Conservation (phyloP, 2,113 vertebrate species). For the Ameiurus melas region DNA sequence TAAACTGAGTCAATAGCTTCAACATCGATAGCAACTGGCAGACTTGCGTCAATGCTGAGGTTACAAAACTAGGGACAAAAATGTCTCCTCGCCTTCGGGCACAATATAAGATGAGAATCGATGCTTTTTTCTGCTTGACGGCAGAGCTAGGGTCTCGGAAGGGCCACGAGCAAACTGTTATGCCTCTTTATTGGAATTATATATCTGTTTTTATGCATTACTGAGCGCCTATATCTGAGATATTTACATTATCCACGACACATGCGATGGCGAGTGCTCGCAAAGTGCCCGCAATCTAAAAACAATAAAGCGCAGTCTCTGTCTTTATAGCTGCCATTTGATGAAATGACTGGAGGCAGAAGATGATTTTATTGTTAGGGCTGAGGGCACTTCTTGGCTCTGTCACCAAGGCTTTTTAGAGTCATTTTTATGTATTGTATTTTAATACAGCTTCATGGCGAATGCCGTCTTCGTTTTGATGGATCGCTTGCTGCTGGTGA, state of each 20-base stretch:
- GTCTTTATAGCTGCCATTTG: slow-evolving; percentile 79
- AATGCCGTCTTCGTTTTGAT: slow-evolving; percentile 53
- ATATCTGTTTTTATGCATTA: slow-evolving; percentile 79
- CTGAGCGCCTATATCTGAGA: slow-evolving; percentile 69
- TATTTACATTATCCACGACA: slow-evolving; percentile 79
- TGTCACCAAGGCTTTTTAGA: slow-evolving; percentile 68
- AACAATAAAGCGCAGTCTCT: slow-evolving; percentile 78
- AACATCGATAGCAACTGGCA: slow-evolving; percentile 43
- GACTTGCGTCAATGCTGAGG: slow-evolving; percentile 31
- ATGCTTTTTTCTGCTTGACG: slow-evolving; percentile 49
- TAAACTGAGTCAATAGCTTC: slow-evolving; percentile 46
- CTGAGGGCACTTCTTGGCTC: slow-evolving; percentile 67
- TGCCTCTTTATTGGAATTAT: slow-evolving; percentile 77
- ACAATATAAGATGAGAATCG: slow-evolving; percentile 36
- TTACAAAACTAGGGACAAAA: slow-evolving; percentile 42
- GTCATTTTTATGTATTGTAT: slow-evolving; percentile 73
- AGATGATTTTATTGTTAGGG: slow-evolving; percentile 75
- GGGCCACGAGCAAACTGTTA: slow-evolving; percentile 70
- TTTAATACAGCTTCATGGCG: slow-evolving; percentile 66
- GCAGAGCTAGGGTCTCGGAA: slow-evolving; percentile 67
- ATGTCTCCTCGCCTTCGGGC: slow-evolving; percentile 24
- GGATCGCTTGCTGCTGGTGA: slow-evolving; percentile 55
- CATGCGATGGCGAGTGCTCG: slow-evolving; percentile 64
- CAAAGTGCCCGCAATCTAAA: slow-evolving; percentile 78
- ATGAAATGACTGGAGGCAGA: slow-evolving; percentile 77